These are phyloP conservation scores for Chrysoperla carnea DNA, from an alignment of 1,140 invertebrate genomes.

Conservation along the genomic window DNA sequence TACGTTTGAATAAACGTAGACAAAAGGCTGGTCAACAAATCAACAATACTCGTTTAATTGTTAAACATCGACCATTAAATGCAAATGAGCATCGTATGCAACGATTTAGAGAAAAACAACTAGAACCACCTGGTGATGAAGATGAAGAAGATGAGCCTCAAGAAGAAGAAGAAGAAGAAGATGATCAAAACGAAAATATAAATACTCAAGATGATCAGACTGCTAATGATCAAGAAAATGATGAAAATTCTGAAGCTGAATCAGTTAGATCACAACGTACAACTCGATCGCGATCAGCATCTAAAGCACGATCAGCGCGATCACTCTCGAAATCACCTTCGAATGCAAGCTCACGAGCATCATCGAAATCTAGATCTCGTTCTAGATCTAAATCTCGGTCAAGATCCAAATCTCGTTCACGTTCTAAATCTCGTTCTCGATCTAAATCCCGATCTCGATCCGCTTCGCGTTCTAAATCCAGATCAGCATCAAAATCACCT, in stretches of 20 bases:
- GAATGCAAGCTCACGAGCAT: constrained; percentile 10
- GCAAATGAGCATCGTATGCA: constrained; percentile 75
- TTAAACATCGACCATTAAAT: constrained; percentile 79
- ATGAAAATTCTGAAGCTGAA: constrained; percentile 15
- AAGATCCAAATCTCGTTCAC: constrained; percentile 6
- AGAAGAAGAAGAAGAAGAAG: constrained; percentile 48
- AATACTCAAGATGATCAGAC: constrained; percentile 10
- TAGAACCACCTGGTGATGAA: constrained; percentile 66
- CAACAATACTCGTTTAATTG: constrained; percentile 70
- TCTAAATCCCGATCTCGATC: constrained; percentile 13
- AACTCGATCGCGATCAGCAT: background rate
- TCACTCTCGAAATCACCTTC: constrained; percentile 1
- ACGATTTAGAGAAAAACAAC: constrained; percentile 64
- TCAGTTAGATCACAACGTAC: constrained; percentile 5
- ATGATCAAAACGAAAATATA: constrained; percentile 27
- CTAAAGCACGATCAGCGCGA: constrained; percentile 1
- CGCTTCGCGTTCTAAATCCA: constrained; percentile 8
- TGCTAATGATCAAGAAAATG: constrained; percentile 22
- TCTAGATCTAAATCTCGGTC: constrained; percentile 16
- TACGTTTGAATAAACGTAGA: constrained; percentile 76
- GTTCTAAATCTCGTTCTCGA: constrained; percentile 6
- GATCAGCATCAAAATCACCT: constrained; percentile 6
- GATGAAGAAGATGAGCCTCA: constrained; percentile 38
- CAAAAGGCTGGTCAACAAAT: constrained; percentile 53
- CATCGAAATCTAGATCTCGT: constrained; percentile 11